Percentiles rank a stretch among this genome's conserved stretches.
These are phyloP conservation scores for Drosophila dives DNA, from an alignment of 2,888 invertebrate species.

Conservation along the genomic window DNA sequence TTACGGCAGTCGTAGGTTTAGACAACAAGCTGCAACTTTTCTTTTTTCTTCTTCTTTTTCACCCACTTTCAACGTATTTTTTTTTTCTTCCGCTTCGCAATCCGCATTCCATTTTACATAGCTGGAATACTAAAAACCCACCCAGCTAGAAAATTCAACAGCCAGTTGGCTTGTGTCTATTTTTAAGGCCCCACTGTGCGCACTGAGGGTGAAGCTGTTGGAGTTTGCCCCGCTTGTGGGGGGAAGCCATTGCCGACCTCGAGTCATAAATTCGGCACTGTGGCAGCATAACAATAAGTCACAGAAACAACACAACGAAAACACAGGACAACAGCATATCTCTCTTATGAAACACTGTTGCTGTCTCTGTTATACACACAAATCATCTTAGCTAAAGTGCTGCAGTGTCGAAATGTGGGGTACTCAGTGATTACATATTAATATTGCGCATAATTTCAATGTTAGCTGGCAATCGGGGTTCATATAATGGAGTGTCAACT, in stretches of 20 bases:
- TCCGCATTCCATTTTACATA: constrained; percentile 59
- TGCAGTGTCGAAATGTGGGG: not conserved
- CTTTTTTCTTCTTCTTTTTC: not conserved
- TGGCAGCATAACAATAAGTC: constrained; percentile 80
- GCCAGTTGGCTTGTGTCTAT: constrained; percentile 56
- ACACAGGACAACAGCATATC: constrained; percentile 24
- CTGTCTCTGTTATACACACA: constrained; percentile 6
- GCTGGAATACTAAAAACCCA: constrained; percentile 4
- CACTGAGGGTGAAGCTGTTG: constrained; percentile 15
- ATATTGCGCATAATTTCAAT: not conserved
- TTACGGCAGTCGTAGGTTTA: constrained; percentile 65
- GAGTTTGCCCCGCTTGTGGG: constrained; percentile 36
- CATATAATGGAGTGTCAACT: not conserved
- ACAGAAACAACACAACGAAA: constrained; percentile 38
- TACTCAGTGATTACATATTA: constrained; percentile 8
- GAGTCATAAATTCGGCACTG: constrained; percentile 77
- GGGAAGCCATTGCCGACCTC: constrained; percentile 55
- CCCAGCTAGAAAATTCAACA: constrained; percentile 1
- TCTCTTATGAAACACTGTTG: constrained; percentile 5
- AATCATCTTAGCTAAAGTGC: constrained; percentile 3
- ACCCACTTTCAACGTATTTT: not conserved
- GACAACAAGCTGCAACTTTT: constrained; percentile 40
- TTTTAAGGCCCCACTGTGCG: constrained; percentile 60
- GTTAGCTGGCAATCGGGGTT: not conserved
- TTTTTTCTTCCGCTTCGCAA: constrained; percentile 15